Base-by-base conservation (phyloP, 2,888 invertebrate genomes). In the Pelosia muscerda region DNA sequence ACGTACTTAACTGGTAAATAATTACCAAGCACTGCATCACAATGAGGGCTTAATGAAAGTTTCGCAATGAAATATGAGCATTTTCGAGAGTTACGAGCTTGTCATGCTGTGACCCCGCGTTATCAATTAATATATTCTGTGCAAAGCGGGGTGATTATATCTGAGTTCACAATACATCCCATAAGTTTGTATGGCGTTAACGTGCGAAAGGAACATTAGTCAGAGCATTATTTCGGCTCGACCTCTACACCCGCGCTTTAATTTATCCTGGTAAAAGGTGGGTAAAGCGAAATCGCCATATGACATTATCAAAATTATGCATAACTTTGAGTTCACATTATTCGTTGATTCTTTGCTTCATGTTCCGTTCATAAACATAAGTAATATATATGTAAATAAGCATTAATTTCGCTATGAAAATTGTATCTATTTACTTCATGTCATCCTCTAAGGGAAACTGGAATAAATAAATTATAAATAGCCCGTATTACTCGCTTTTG, bases 101-200 rank as follows among this genome's bases (percentile, higher is more conserved):
- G 86, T 90, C 87, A 85, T 83, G 76, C 71, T 81, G 87, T 84
- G 84, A 85, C 82, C 83, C 85, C 71, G 77, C 81, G 86, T 89
- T 91, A 92, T 91, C 91, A 91, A 91, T 91, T 92, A 91, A 92
- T 88, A 87, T 88, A 86, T 88, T 87, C 88, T 77, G 83, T 81
- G 85, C 79, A 82, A 85, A 85, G 84, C 78, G 81, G 70, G 82
- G 84, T 75, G 75, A 78, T 78, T 80, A 78, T 73, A 75, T 72
- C 72, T 71, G 64, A 69, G 68, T 49, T 56, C n/a, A 23, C 34
- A 63, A 56, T 31, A 55, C 34, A 38, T 55, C 11, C 62, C 62
- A 54, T 54, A 63, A 56, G 15, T 31, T 62, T 54, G 38, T 38
- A 26, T 13, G 19, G 34, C 55, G 23, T 25, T 64, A 26, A 57